Base-by-base conservation (phyloP, 2,888 invertebrate species). In the Sarcophaga subvicina region DNA sequence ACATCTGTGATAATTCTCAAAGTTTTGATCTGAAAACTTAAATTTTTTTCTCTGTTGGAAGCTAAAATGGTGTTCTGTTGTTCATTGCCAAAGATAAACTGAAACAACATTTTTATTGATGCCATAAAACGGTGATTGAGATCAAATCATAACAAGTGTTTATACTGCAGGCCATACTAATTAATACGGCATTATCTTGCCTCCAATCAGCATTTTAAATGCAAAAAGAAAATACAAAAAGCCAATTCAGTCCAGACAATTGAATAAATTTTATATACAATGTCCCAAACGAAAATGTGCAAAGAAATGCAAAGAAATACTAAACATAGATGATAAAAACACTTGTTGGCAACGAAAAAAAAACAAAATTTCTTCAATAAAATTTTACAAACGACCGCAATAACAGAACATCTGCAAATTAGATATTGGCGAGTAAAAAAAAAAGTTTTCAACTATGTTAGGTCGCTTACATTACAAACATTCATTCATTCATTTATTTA, bases 111-210 rank as follows among this genome's bases (percentile, higher is more conserved):
- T 37, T 37, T 37, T 37, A 37, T 37, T 37, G 37, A 8, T 27
- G n/a, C 20, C 54, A 75, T 66, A 71, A 70, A 47, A n/a, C 6
- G 25, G 8, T 22, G n/a, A 71, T 76, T 76, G 49, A 54, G 60
- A 76, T 80, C 70, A 60, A 75, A 79, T 86, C 82, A 75, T 76
- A 75, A 66, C 49, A 82, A 54, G 75, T 76, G 62, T n/a, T 79
- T 75, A 71, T 64, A 54, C 81, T 75, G n/a, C 25, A 73, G 60
- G 79, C 70, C 14, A 27, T 66, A 67, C 64, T 66, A 85, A 82
- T 85, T 79, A 82, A 82, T 82, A 79, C 37, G 10, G 8, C 10
- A 37, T 71, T 54, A 71, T 20, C 62, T 62, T 79, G 72, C 54
- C 79, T 62, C 45, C 78, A 82, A 70, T 75, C 79, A 67, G 25